A percentile compares a stretch with the other conserved stretches of the same genome.
These are phyloP conservation scores for Tillus elongatus DNA, from an alignment of 2,888 invertebrate species.

Conservation along the genomic window DNA sequence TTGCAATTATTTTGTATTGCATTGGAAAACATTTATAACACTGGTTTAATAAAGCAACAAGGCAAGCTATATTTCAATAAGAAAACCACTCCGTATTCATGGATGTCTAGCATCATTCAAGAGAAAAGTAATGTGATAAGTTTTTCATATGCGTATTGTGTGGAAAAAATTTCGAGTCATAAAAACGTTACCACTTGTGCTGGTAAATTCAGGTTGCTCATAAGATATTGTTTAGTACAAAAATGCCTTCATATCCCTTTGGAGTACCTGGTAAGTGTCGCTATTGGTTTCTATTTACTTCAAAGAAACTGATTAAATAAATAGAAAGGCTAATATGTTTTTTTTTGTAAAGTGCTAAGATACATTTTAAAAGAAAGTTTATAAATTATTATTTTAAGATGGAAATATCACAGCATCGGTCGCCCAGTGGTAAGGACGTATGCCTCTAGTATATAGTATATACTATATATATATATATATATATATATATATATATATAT, in stretches of 20 bases:
- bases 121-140: constrained; percentile 22
- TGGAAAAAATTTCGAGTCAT: constrained; percentile 41
- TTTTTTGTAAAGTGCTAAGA: too few relatives aligned
- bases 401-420: too few relatives aligned
- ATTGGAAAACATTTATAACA: constrained; percentile 44
- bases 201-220: constrained; percentile 45
- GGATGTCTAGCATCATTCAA: constrained; percentile 46
- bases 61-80: constrained; percentile 39
- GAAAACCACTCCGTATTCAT: constrained; percentile 45
- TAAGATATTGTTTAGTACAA: constrained; percentile 44
- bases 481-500: too few relatives aligned
- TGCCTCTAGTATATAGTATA: too few relatives aligned
- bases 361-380: too few relatives aligned
- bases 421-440: too few relatives aligned
- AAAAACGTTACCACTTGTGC: constrained; percentile 39
- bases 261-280: constrained; percentile 43
- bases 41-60: constrained; percentile 43
- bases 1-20: constrained; percentile 32
- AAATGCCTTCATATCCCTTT: constrained; percentile 48
- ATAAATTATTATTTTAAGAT: too few relatives aligned
- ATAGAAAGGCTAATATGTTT: too few relatives aligned
- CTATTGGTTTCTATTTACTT: too few relatives aligned
- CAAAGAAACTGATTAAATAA: too few relatives aligned
- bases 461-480: too few relatives aligned
- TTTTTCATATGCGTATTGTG: constrained; percentile 39